Conservation (phyloP, 2,888 invertebrate genomes). For the Adela reaumurella region DNA sequence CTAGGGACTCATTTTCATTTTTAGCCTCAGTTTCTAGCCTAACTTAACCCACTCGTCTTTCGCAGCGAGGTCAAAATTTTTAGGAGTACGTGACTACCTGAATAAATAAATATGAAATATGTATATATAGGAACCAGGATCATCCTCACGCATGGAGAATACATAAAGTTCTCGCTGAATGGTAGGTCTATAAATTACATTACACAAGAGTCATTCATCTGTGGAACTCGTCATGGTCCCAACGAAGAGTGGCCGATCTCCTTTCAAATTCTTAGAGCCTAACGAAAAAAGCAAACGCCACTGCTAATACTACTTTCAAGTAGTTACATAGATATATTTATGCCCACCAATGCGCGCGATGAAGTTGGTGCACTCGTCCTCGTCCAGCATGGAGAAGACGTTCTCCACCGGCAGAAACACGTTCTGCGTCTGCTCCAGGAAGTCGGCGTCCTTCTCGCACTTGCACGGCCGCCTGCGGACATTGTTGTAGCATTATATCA, state of each 20-base stretch:
- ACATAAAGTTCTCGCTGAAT: no score
- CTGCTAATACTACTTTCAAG: not conserved
- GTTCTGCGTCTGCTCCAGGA: slow-evolving; percentile 49
- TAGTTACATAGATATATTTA: not conserved
- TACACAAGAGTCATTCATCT: no score
- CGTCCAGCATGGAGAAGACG: slow-evolving; percentile 50
- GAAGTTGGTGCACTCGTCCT: slow-evolving; percentile 37
- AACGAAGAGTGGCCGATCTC: not conserved
- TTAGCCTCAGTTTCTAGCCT: no score
- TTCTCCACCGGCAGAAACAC: slow-evolving; percentile 54
- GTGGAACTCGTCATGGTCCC: not conserved
- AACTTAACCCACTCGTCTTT: no score
- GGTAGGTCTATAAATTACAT: no score
- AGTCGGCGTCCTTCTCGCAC: slow-evolving; percentile 50
- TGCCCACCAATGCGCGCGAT: slow-evolving; percentile 42
- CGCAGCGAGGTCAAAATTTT: no score
- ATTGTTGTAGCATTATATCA: no score
- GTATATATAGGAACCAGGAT: no score
- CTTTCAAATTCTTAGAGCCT: not conserved
- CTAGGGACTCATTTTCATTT: no score
- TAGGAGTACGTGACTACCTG: no score
- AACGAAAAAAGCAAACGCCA: not conserved
- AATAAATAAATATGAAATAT: no score
- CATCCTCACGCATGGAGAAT: no score
- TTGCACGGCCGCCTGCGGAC: slow-evolving; percentile 49